Conservation (phyloP, 2,888 invertebrate species). For the Chironomus riparius region DNA sequence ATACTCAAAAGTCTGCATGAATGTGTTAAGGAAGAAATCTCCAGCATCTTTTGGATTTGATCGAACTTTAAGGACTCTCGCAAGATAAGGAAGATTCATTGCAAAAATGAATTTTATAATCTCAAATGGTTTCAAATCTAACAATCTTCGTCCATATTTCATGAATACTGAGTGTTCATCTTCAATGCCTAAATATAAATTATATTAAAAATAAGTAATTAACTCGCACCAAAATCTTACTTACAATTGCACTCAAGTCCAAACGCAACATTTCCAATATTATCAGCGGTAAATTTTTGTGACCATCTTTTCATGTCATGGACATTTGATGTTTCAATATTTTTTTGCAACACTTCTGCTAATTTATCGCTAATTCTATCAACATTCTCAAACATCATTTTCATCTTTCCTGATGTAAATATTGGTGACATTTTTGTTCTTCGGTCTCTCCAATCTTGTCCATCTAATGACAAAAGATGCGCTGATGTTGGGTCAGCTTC, state of each 20-base stretch:
- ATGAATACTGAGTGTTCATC: not conserved
- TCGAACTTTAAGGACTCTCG: not conserved
- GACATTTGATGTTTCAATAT: conserved; percentile 32
- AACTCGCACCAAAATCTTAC: not conserved
- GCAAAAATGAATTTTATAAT: not conserved
- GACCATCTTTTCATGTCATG: not conserved
- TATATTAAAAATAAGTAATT: not conserved
- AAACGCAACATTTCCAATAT: conserved; percentile 45
- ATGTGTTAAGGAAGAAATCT: conserved; percentile 38
- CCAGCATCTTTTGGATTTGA: conserved; percentile 32
- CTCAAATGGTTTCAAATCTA: not conserved
- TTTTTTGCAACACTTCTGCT: not conserved
- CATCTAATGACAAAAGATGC: conserved; percentile 41
- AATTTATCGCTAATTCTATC: conserved; percentile 28
- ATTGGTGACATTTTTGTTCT: conserved; percentile 43
- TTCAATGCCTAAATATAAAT: not conserved
- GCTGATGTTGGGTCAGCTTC: conserved; percentile 1
- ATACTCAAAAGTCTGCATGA: conserved; percentile 37
- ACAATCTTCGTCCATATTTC: not conserved
- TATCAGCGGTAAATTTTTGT: conserved; percentile 43
- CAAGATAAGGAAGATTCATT: not conserved
- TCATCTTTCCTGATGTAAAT: conserved; percentile 46
- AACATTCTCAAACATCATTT: conserved; percentile 40
- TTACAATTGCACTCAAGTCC: conserved; percentile 41
- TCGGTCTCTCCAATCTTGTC: conserved; percentile 43